Base-by-base conservation (phyloP, 64 coral and sea anemone species). In the Porites australiensis region DNA sequence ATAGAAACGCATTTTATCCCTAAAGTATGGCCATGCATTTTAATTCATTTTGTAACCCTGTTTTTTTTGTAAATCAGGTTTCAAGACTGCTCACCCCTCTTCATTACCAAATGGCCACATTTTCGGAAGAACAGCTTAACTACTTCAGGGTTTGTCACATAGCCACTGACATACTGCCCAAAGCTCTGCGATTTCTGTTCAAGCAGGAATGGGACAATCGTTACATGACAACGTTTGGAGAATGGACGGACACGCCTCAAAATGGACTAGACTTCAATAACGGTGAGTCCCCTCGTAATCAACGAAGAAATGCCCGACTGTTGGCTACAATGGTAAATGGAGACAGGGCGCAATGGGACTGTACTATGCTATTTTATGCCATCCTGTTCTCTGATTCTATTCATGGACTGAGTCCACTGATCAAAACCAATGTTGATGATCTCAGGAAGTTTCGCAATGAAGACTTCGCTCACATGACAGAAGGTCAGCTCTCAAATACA, bases 311-410 rank as follows among this genome's bases (percentile, higher is more conserved):
- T 85, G 62, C 58, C 47, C 21, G 27, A 46, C 82, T 49, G 44
- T 50, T 85, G 82, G 49, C 43, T 43, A 67, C 62, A 85, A 85
- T 85, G 1, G 27, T 37, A 37, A 37, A 37, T 37, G 27, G 27
- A 37, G 27, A 37, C 27, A 37, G 27, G 27, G 61, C 6, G 8
- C 0, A 85, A 7, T 85, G 82, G 82, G 82, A 85, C 7, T 85
- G 59, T 22, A 85, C 60, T 22, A 85, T 66, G 82, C 82, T 85
- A 6, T 68, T 85, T 65, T 85, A 85, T 43, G 82, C 82, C 16
- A 69, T 85, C 43, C 23, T 85, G 7, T 43, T 64, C 59, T 85
- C 82, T 6, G 7, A 85, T 65, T 69, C 43, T 16, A 64, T 85
- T 49, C 3, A 22, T 18, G 37, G 82, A 69, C 82, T 85, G 27